Base-by-base conservation (phyloP, 2,797 vertebrate species). In the Pyrocephalus nanus region DNA sequence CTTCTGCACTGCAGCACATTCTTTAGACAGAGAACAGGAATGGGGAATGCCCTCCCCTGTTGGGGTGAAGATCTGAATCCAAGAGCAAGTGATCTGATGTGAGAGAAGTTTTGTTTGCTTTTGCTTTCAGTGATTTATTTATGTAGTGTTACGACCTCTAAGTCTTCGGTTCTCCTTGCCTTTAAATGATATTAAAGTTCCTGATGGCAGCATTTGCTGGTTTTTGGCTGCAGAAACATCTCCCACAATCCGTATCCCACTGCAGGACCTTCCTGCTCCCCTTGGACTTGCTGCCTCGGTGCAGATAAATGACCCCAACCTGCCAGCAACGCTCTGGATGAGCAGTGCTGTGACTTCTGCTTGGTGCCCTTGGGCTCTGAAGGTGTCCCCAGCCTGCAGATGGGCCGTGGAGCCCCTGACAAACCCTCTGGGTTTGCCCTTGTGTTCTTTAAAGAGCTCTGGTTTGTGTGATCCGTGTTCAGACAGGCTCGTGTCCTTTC, bases 131-230 rank as follows among this genome's bases (percentile, higher is more conserved):
- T 12, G 12, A 26, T 20, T 26, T 66, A 51, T 48, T 86, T 70
- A 36, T 7, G 5, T 20, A 20, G 1, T 22, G 29, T 48, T 58
- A 8, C 0, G 1, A 29, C 32, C 23, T 60, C 70, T 62, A 51
- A 20, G 6, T 83, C 51, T 54, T 69, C 14, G 8, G 12, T 73
- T 58, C 27, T 77, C 47, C 29, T 66, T 64, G 21, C 34, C 20
- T 88, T 87, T 62, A 71, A 67, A 60, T 67, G 8, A 8, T 71
- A 40, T 21, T 40, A 27, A 72, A 66, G 21, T 14, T 60, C n/a
- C 76, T n/a, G 8, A 21, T 67, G 65, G 55, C 20, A 75, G 26
- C 34, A 11, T 43, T 19, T 20, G 61, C 18, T 61, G 34, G 5
- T 12, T 57, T 53, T 75, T 82, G 82, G 71, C 51, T 70, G 38